Evolutionary conservation across 2,797 vertebrate species (phyloP), one percentile per base, ranked within the genome.

Genomic region (Decapterus maruadsi): DNA sequence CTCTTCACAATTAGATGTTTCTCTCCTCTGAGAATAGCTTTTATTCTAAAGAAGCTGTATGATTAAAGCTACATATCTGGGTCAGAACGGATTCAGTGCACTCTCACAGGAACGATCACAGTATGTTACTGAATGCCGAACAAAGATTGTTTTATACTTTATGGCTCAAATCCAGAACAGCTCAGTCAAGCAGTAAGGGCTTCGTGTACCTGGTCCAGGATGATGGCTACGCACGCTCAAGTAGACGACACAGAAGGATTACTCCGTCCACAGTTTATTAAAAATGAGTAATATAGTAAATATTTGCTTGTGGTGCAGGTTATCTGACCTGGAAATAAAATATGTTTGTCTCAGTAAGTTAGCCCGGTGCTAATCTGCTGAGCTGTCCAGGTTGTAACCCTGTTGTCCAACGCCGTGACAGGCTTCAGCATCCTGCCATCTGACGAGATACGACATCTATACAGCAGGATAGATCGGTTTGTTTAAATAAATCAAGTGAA

Each of bases 11-110:
- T 84, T 68, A 73, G 57, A 75, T 20, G 46, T 54, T 59, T 68
- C 16, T 72, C 38, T 71, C 75, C 64, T 55, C 53, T 51, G 78
- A 78, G 74, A 69, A n/a, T 40, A 68, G 20, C 67, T 69, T 69
- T 58, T 75, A 81, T 83, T 72, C 34, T 73, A 77, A 58, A 81
- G 51, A 62, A 60, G 63, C 73, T 75, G 54, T 70, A 58, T 53
- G 59, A 85, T 75, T 74, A 73, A 82, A 80, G 81, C 58, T 34
- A 9, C 26, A 70, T 65, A 89, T 80, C 55, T 85, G 68, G 76
- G 72, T 78, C 72, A 80, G 53, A 38, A 72, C 75, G 72, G 68
- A 66, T 17, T 31, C 42, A 46, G 6, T n/a, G 14, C 55, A 60
- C 22, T 56, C 53, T 29, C 62, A 59, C 48, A 67, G 60, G 69